These are phyloP conservation scores for Bedellia somnulentella DNA, from an alignment of 2,888 invertebrate genomes.

Conservation along the genomic window DNA sequence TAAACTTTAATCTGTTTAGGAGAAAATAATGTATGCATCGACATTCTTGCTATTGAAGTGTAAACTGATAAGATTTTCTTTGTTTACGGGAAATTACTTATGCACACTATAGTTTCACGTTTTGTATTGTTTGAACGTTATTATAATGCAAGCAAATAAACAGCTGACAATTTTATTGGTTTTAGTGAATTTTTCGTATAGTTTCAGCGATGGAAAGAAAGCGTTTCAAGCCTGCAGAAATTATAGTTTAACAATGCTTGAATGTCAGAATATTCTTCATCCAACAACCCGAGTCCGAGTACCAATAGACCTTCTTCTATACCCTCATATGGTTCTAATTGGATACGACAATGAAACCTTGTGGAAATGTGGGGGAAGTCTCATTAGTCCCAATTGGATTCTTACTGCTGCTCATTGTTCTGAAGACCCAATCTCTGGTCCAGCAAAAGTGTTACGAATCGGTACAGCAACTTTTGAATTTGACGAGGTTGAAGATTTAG, in stretches of 20 bases:
- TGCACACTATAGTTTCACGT: too few relatives aligned
- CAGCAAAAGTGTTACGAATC: constrained; percentile 48
- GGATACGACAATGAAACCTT: constrained; percentile 22
- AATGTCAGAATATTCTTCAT: constrained; percentile 40
- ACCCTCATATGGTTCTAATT: constrained; percentile 67
- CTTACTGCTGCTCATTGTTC: constrained; percentile 48
- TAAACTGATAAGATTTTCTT: too few relatives aligned
- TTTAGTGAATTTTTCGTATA: background rate
- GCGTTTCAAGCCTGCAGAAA: constrained; percentile 34
- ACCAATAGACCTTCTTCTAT: constrained; percentile 50
- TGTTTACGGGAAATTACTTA: too few relatives aligned
- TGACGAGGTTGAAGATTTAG: constrained; percentile 44
- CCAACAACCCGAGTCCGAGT: constrained; percentile 30
- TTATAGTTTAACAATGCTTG: constrained; percentile 37
- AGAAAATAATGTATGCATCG: too few relatives aligned
- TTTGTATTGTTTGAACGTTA: too few relatives aligned
- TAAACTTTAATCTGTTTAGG: too few relatives aligned
- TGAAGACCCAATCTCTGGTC: constrained; percentile 40
- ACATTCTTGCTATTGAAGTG: too few relatives aligned
- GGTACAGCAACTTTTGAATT: constrained; percentile 58
- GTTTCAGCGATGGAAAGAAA: constrained; percentile 24
- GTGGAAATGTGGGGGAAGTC: constrained; percentile 50
- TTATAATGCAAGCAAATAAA: too few relatives aligned
- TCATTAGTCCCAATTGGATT: constrained; percentile 41
- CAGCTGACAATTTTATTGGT: too few relatives aligned